Percentiles rank a stretch among this genome's conserved stretches.
phyloP scores from a whole-genome alignment of 1,140 invertebrate species.

The Aphidius gifuensis region DNA sequence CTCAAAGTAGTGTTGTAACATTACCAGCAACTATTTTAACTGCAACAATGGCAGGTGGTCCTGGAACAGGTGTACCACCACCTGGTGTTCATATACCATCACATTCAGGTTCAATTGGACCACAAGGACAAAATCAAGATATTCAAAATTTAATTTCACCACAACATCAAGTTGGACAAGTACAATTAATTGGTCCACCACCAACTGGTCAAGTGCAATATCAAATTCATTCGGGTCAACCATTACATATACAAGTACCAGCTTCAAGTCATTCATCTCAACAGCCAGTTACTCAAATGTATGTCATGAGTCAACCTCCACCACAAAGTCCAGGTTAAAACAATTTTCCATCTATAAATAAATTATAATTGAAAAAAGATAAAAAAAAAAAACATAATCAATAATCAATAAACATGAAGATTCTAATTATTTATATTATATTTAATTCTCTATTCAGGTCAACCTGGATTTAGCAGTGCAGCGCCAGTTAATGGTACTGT shows the following conservation, averaged over 20 bases:
- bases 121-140: constrained; percentile 45
- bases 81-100: constrained; percentile 48
- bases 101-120: constrained; percentile 47
- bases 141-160: constrained; percentile 49
- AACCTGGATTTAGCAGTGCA: constrained; percentile 39
- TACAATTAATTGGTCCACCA: constrained; percentile 50
- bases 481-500: constrained; percentile 43
- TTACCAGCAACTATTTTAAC: constrained; percentile 52
- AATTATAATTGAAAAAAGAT: too few relatives aligned
- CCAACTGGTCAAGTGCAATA: constrained; percentile 52
- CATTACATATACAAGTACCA: constrained; percentile 46
- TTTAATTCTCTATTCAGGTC: constrained; percentile 38
- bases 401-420: too few relatives aligned
- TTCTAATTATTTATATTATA: constrained; percentile 49
- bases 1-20: constrained; percentile 50
- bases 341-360: too few relatives aligned
- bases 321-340: constrained; percentile 32
- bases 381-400: too few relatives aligned
- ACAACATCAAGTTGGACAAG: constrained; percentile 45
- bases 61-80: constrained; percentile 42
- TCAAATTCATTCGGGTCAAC: constrained; percentile 52
- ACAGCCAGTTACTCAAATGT: constrained; percentile 51
- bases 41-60: constrained; percentile 49
- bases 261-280: constrained; percentile 44
- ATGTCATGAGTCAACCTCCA: constrained; percentile 52